These are phyloP conservation scores for Drosophila cardini DNA, from an alignment of 1,140 invertebrate genomes.

Conservation along the genomic window DNA sequence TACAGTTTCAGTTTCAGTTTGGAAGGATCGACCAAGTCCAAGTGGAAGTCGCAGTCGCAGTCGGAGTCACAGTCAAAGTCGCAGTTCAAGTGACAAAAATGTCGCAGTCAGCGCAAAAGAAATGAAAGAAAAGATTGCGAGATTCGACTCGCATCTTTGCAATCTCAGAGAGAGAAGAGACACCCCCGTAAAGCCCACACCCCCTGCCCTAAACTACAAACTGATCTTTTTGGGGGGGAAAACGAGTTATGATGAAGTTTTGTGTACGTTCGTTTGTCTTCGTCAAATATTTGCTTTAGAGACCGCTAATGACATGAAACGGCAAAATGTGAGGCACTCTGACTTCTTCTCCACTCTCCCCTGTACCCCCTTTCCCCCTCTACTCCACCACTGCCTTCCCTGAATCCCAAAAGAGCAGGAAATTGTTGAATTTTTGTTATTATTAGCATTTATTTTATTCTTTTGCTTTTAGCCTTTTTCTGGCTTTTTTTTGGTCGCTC, in stretches of 20 bases:
- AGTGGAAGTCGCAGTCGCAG: conserved; percentile 14
- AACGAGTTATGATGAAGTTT: conserved; percentile 49
- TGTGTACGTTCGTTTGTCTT: conserved; percentile 46
- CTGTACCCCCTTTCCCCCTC: background rate
- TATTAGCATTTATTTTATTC: conserved; percentile 26
- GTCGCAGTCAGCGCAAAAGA: conserved; percentile 44
- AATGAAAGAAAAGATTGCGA: conserved; percentile 31
- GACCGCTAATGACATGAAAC: conserved; percentile 52
- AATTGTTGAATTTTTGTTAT: conserved; percentile 39
- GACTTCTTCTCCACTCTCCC: conserved; percentile 14
- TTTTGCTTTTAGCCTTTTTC: background rate
- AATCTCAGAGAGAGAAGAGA: conserved; percentile 13
- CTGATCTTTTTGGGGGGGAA: conserved; percentile 15
- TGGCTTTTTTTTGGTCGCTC: conserved; percentile 2
- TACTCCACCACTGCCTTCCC: background rate
- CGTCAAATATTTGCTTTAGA: conserved; percentile 55
- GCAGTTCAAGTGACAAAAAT: conserved; percentile 52
- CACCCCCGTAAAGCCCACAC: conserved; percentile 2
- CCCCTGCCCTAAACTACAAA: background rate
- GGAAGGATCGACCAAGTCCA: conserved; percentile 20
- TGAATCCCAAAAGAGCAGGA: conserved; percentile 20
- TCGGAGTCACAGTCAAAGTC: conserved; percentile 29
- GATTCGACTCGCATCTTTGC: conserved; percentile 33
- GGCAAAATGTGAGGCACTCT: conserved; percentile 39
- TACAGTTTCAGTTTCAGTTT: conserved; percentile 39